Percentiles rank a stretch among this genome's conserved stretches.
phyloP scores from a whole-genome alignment of 2,888 invertebrate species.

The Heliconius erato region DNA sequence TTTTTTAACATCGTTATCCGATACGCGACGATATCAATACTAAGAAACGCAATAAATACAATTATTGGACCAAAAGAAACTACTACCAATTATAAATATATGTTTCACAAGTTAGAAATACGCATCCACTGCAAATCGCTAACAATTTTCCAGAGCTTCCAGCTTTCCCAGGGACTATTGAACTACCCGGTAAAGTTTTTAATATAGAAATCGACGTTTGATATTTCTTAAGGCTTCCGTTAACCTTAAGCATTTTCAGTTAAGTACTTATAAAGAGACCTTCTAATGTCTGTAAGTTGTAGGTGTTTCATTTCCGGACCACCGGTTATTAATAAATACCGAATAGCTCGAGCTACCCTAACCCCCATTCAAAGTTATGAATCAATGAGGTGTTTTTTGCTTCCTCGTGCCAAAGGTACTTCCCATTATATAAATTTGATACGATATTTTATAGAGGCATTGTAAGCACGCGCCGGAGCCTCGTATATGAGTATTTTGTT shows the following conservation, averaged over 20 bases:
- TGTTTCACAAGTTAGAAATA: neutral
- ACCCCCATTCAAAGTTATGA: conserved; percentile 59
- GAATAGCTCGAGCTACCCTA: conserved; percentile 62
- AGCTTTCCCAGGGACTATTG: neutral
- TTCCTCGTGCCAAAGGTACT: conserved; percentile 73
- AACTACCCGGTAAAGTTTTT: conserved; percentile 9
- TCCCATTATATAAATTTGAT: conserved; percentile 82
- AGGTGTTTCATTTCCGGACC: conserved; percentile 46
- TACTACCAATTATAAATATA: neutral
- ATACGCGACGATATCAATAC: too few relatives aligned
- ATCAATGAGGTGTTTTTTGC: conserved; percentile 65
- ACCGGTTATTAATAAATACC: conserved; percentile 51
- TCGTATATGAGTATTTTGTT: conserved; percentile 65
- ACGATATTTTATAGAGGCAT: conserved; percentile 78
- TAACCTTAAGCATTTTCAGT: conserved; percentile 16
- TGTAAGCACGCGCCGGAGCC: conserved; percentile 78
- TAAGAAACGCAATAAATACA: neutral
- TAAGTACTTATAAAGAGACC: conserved; percentile 1
- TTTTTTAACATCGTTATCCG: too few relatives aligned
- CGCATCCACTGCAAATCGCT: neutral
- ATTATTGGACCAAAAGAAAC: neutral
- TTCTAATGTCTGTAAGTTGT: conserved; percentile 21
- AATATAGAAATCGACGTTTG: neutral
- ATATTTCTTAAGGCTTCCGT: conserved; percentile 23
- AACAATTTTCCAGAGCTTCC: conserved; percentile 5